Evolutionary conservation across 2,113 vertebrate genomes (phyloP).

Genomic region (Scytalopus superciliaris): DNA sequence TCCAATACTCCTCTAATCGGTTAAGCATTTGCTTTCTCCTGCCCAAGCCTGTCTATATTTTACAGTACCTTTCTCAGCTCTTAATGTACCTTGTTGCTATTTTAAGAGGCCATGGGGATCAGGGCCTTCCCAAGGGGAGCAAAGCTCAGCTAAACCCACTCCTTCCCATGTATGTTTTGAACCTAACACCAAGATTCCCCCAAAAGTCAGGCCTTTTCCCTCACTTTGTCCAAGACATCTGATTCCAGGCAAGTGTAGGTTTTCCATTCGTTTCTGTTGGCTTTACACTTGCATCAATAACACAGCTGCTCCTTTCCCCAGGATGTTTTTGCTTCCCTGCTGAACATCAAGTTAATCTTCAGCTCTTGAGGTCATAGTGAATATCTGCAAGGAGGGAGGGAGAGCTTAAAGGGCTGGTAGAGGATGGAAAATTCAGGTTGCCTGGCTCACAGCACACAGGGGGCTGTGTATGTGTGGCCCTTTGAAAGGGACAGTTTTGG

Average conservation of each 20-base stretch:
- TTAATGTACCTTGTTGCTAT: background rate
- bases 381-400: background rate
- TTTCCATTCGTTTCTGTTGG: background rate
- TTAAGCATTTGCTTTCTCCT: background rate
- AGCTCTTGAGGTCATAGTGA: background rate
- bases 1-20: background rate
- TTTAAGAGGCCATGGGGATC: background rate
- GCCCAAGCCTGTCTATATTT: background rate
- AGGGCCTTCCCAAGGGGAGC: background rate
- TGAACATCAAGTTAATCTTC: background rate
- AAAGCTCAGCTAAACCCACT: background rate
- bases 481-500: background rate
- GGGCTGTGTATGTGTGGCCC: background rate
- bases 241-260: rapidly evolving
- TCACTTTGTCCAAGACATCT: background rate
- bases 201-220: background rate
- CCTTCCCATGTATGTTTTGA: background rate
- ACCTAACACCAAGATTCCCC: rapidly evolving
- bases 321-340: background rate
- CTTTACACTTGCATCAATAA: background rate
- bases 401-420: background rate
- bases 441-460: background rate
- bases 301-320: background rate
- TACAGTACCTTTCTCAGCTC: background rate
- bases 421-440: background rate